Base-by-base conservation (phyloP, 2,113 vertebrate genomes). In the Hippocampus guttulatus region DNA sequence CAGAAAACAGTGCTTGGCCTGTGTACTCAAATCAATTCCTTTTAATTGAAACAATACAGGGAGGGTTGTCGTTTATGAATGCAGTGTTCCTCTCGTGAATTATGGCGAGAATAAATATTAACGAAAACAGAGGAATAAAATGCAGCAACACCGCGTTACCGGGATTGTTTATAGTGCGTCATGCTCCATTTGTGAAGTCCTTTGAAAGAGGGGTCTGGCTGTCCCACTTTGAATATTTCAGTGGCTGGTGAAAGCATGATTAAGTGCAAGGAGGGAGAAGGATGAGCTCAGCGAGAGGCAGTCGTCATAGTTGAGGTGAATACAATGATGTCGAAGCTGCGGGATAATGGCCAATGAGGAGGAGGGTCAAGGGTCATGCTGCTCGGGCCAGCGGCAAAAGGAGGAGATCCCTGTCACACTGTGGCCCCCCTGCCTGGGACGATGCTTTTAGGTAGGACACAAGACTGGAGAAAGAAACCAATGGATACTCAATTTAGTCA, bases 371-470 rank as follows among this genome's bases (percentile, higher is more conserved):
- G 80, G 84, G 81, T 91, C 92, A 93, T 93, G 92, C 92, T 92
- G 90, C 83, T 83, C 43, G 73, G 88, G 86, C 87, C 88, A 80
- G 80, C 87, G 79, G 81, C 38, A 20, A 64, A 64, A 38, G 69
- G 66, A 27, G 43, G 71, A 67, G 43, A 18, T 66, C 80, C 78
- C 77, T 9, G 18, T 78, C 79, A 76, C 75, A 58, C 70, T 52
- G 71, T 45, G 81, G 76, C 43, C 43, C 69, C 74, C 70, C 70
- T 64, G 78, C 73, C 64, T 60, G 58, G 61, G 58, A 47, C 16
- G 63, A 67, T 12, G 52, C 88, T 87, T 38, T 93, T 96, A 96
- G 88, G 95, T 96, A 14, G 95, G 95, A 82, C 95, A 96, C 74
- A 96, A 87, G 79, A 96, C 95, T 96, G 75, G 1, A 85, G 27